Percentiles rank a stretch among this genome's conserved stretches.
Evolutionary conservation across 1,140 invertebrate genomes (phyloP).

Genomic region (Heliconius nattereri): DNA sequence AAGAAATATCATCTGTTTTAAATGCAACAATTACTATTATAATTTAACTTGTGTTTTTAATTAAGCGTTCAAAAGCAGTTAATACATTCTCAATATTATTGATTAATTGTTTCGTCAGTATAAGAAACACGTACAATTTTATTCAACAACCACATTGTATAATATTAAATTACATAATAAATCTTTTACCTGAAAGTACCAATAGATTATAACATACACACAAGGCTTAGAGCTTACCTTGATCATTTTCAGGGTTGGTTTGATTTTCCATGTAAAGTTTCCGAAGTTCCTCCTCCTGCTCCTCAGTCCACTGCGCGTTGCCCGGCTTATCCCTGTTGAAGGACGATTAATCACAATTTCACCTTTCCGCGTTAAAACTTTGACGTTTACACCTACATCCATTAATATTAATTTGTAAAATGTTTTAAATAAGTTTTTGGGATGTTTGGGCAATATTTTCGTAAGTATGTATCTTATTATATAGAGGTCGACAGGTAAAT

Average conservation of each 20-base stretch:
- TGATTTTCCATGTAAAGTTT: constrained; percentile 92
- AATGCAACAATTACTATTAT: too few species aligned
- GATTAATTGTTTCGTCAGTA: not conserved
- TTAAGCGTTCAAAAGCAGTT: not conserved
- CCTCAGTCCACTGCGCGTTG: constrained; percentile 88
- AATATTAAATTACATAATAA: not conserved
- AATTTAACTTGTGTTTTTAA: too few species aligned
- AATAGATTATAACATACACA: not conserved
- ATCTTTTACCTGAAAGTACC: not conserved
- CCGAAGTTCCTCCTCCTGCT: constrained; percentile 91
- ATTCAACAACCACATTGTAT: not conserved
- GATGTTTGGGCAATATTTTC: not conserved
- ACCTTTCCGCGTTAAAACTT: constrained; percentile 40
- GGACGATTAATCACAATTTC: constrained; percentile 42
- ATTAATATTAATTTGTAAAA: constrained; percentile 24
- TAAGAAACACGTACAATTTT: not conserved
- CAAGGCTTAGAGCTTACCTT: constrained; percentile 69
- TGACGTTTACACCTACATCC: constrained; percentile 22
- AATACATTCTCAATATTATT: not conserved
- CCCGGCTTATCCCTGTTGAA: constrained; percentile 63
- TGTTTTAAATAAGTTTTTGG: not conserved
- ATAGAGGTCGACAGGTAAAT: not conserved
- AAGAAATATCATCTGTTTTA: too few species aligned
- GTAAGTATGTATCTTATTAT: not conserved
- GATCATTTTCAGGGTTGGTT: constrained; percentile 83